Conservation (phyloP, 1,140 invertebrate genomes). For the Lepidotrigona ventralis region DNA sequence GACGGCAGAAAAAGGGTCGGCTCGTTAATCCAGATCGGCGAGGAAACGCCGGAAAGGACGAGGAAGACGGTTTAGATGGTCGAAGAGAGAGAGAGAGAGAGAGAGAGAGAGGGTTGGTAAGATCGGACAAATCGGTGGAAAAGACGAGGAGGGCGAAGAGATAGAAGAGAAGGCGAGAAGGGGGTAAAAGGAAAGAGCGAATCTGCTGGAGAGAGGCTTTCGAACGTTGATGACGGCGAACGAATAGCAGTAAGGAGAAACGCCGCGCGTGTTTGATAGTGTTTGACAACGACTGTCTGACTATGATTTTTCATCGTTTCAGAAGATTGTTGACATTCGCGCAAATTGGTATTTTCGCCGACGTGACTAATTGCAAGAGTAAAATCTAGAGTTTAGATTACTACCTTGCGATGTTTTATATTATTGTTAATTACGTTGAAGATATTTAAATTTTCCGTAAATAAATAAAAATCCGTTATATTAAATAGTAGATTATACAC, state of each 20-base stretch:
- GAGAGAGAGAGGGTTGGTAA: background rate
- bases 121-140: background rate
- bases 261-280: background rate
- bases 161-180: background rate
- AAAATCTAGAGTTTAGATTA: too few relatives aligned
- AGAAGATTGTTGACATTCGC: too few relatives aligned
- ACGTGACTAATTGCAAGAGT: too few relatives aligned
- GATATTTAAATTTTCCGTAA: too few relatives aligned
- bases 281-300: background rate
- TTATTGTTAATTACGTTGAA: too few relatives aligned
- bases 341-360: too few relatives aligned
- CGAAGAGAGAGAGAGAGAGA: slow-evolving; percentile 10
- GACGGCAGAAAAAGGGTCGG: slow-evolving; percentile 54
- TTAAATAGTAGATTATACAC: too few relatives aligned
- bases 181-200: background rate
- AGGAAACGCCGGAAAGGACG: slow-evolving; percentile 45
- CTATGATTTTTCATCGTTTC: too few relatives aligned
- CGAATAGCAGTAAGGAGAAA: background rate
- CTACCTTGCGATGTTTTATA: too few relatives aligned
- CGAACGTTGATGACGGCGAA: slow-evolving; percentile 28
- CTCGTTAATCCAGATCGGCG: slow-evolving; percentile 66
- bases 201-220: background rate
- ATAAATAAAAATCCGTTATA: too few relatives aligned
- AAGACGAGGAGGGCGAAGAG: background rate
- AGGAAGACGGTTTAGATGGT: background rate